Evolutionary conservation across 2,888 invertebrate genomes (phyloP).

Genomic region (Psylliodes chrysocephalus): DNA sequence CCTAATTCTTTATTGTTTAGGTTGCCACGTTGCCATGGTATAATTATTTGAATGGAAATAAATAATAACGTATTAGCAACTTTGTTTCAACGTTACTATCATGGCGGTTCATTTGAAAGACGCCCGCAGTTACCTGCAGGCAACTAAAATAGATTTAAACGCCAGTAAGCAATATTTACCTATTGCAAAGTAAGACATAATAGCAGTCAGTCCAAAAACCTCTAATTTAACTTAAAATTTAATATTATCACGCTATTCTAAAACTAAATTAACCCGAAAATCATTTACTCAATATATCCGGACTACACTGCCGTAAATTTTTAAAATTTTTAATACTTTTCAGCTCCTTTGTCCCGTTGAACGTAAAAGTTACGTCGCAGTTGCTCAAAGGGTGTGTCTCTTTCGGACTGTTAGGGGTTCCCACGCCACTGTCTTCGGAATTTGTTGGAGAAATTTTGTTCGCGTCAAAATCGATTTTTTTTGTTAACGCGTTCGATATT

Average conservation of each 20-base stretch:
- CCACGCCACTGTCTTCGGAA: slow-evolving; percentile 72
- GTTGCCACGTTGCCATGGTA: too few relatives aligned
- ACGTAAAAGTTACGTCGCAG: slow-evolving; percentile 83
- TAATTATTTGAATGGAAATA: too few relatives aligned
- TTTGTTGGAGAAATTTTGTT: slow-evolving; percentile 56
- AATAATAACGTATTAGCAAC: too few relatives aligned
- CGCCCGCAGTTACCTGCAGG: too few relatives aligned
- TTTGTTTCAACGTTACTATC: too few relatives aligned
- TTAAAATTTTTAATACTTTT: slow-evolving; percentile 72
- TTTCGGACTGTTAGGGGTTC: slow-evolving; percentile 60
- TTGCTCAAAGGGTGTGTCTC: slow-evolving; percentile 77
- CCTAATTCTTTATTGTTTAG: too few relatives aligned
- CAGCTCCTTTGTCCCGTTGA: slow-evolving; percentile 82
- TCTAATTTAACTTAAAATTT: background rate
- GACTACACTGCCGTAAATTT: slow-evolving; percentile 53
- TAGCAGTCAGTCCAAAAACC: too few relatives aligned
- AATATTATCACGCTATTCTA: slow-evolving; percentile 25
- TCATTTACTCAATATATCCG: slow-evolving; percentile 55
- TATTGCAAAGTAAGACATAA: too few relatives aligned
- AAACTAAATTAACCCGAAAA: slow-evolving; percentile 11
- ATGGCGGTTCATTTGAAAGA: too few relatives aligned
- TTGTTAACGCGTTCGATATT: slow-evolving; percentile 22
- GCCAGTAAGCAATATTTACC: too few relatives aligned
- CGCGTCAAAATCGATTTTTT: slow-evolving; percentile 42
- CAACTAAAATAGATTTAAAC: too few relatives aligned